Evolutionary conservation across 2,888 invertebrate species (phyloP).

Genomic region (Zonitis immaculata): DNA sequence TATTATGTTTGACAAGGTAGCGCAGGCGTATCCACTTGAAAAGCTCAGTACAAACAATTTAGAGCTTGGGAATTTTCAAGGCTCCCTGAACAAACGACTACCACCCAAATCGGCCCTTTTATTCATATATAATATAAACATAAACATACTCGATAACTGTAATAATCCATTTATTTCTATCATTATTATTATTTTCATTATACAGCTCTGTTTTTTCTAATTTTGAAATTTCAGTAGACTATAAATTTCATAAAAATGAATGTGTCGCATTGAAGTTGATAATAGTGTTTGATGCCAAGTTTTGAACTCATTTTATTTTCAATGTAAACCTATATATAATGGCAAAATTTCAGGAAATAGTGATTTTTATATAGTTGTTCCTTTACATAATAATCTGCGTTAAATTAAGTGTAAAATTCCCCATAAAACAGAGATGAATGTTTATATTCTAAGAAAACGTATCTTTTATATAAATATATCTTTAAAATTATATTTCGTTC

Average conservation of each 20-base stretch:
- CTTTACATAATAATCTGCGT: not conserved
- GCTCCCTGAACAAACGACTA: slow-evolving; percentile 27
- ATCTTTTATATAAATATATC: not conserved
- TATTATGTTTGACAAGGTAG: slow-evolving; percentile 27
- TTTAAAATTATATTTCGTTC: not conserved
- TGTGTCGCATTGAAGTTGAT: not conserved
- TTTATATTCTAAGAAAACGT: too few relatives aligned
- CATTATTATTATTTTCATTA: not conserved
- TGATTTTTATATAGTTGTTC: not conserved
- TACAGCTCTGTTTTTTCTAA: not conserved
- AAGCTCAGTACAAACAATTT: slow-evolving; percentile 31
- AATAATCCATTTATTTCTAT: not conserved
- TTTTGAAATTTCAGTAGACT: not conserved
- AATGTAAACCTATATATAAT: not conserved
- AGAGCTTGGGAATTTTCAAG: slow-evolving; percentile 28
- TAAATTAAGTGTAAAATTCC: too few relatives aligned
- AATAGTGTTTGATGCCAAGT: not conserved
- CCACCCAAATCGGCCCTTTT: slow-evolving; percentile 8
- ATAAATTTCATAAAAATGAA: not conserved
- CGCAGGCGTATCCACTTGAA: slow-evolving; percentile 27
- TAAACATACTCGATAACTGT: not conserved
- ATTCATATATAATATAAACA: slow-evolving; percentile 6
- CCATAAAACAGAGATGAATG: not conserved
- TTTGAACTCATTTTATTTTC: not conserved
- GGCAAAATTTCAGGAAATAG: not conserved